Evolutionary conservation across 2,113 vertebrate genomes (phyloP).

Genomic region (Actenoides hombroni): DNA sequence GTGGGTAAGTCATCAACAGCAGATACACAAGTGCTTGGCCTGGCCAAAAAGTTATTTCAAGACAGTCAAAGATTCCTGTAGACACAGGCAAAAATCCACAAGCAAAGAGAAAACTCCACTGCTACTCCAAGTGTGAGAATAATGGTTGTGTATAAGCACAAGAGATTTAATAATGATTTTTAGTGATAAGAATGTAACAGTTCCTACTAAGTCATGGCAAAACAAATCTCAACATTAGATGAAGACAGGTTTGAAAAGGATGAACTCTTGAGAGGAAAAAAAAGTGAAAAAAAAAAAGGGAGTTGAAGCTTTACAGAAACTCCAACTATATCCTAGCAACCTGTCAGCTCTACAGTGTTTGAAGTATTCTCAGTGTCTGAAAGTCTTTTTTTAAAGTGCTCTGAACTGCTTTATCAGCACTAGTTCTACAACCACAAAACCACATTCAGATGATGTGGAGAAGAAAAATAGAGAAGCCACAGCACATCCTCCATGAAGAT

Average conservation of each 20-base stretch:
- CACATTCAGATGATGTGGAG: background rate
- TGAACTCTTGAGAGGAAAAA: background rate
- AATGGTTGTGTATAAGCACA: background rate
- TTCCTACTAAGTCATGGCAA: background rate
- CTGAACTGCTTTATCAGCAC: background rate
- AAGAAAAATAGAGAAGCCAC: background rate
- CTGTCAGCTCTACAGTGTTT: background rate
- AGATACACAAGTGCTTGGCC: background rate
- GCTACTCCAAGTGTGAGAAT: background rate
- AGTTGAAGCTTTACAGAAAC: background rate
- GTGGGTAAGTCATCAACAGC: background rate
- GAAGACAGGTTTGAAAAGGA: background rate
- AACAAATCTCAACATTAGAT: background rate
- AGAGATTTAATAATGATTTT: background rate
- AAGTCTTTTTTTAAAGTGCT: background rate
- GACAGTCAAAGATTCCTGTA: background rate
- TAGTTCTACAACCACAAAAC: background rate
- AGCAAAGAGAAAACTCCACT: background rate
- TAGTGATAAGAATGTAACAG: background rate
- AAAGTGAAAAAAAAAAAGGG: background rate
- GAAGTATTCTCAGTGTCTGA: background rate
- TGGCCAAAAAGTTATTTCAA: background rate
- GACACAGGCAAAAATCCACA: background rate
- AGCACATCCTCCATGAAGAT: background rate
- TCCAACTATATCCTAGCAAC: background rate